Base-by-base conservation (phyloP, 2,888 invertebrate species). In the Andricus quercusramuli region DNA sequence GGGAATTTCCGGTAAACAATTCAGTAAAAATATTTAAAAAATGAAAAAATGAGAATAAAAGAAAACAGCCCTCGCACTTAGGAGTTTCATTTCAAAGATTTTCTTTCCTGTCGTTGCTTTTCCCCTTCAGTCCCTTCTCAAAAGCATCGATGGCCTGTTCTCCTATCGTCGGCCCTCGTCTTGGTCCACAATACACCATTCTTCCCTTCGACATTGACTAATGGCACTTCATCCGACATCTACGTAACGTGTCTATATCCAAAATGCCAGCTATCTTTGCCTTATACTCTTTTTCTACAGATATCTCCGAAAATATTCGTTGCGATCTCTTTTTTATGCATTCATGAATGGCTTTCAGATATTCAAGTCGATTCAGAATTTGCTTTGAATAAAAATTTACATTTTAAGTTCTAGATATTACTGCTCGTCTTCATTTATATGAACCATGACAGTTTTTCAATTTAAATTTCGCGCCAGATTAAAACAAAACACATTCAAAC, bases 141-240 rank as follows among this genome's bases (percentile, higher is more conserved):
- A 5, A 2, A 25, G 15, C 25, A 22, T 6, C 56, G 32, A 56
- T 74, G n/a, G 8, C 70, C 15, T 67, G 67, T 67, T 22, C 70
- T 78, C 79, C 81, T 83, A 84, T 83, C 83, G 83, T 85, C 82
- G 82, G 84, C 83, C 81, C 80, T 84, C 84, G 79, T 85, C 83
- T 83, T 86, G 83, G 29, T 9, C 74, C 74, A 74, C 74, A 74
- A 74, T 74, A 32, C 32, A 32, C 74, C 85, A 89, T 89, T 90
- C 90, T 90, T 88, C 86, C 84, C 70, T 82, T 82, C 85, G 90
- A 90, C 90, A 82, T 88, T 90, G 90, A 91, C 89, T 90, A 89
- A 91, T 88, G 89, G 88, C 84, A 79, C 80, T 77, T 79, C 82
- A 81, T 81, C 84, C 83, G 79, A 82, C 82, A 84, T 83, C 78